A percentile compares a stretch with the other conserved stretches of the same genome.
Evolutionary conservation across 1,140 invertebrate genomes (phyloP).

Genomic region (Bombus confusus): DNA sequence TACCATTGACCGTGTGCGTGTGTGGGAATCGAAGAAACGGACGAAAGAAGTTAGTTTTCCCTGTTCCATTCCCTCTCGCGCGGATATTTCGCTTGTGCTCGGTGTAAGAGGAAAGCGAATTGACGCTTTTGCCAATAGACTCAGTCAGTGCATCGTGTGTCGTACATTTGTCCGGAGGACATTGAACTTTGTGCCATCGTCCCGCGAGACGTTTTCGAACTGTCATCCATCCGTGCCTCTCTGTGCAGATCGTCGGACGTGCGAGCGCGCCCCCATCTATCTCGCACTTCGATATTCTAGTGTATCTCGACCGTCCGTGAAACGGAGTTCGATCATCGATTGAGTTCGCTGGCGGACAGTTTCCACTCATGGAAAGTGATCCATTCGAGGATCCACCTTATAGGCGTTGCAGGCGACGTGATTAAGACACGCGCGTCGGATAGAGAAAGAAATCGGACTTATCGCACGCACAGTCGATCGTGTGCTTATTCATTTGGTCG

Average conservation of each 20-base stretch:
- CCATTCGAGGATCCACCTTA: constrained; percentile 78
- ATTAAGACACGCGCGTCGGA: constrained; percentile 28
- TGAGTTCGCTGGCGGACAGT: neutral
- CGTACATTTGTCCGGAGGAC: constrained; percentile 13
- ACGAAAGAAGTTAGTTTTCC: neutral
- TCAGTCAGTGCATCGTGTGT: constrained; percentile 41
- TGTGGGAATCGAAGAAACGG: neutral
- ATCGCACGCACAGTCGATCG: neutral
- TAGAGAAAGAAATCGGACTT: neutral
- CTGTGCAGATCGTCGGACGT: neutral
- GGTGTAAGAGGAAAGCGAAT: neutral
- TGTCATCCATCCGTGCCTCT: constrained; percentile 9
- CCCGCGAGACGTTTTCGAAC: constrained; percentile 19
- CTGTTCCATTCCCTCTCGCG: neutral
- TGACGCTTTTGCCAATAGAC: neutral
- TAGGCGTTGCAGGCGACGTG: constrained; percentile 73
- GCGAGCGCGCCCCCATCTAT: neutral
- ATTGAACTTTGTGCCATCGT: constrained; percentile 33
- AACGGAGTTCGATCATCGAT: neutral
- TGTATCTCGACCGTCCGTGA: neutral
- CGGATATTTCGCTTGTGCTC: constrained; percentile 34
- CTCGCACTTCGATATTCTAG: neutral
- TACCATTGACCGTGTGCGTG: constrained; percentile 17
- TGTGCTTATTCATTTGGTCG: neutral
- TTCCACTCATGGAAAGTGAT: constrained; percentile 78